Conservation (phyloP, 2,113 vertebrate species). For the Plestiodon gilberti region DNA sequence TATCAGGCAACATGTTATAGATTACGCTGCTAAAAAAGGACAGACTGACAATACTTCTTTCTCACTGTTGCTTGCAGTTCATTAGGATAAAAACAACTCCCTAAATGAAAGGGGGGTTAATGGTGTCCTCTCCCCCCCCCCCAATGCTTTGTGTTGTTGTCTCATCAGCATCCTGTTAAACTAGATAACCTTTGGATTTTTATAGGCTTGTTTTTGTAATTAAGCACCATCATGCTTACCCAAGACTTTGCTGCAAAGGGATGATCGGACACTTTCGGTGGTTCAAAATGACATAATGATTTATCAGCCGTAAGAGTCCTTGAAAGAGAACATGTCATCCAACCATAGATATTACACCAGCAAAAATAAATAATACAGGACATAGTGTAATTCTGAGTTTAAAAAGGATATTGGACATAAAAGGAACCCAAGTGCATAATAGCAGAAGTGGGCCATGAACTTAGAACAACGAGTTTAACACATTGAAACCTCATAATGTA, state of each 20-base stretch:
- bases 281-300: slow-evolving; percentile 19
- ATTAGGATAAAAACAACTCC: not conserved
- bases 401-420: slow-evolving; percentile 7
- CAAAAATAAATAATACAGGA: slow-evolving; percentile 7
- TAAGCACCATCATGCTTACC: slow-evolving; percentile 42
- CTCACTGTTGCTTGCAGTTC: slow-evolving; percentile 13
- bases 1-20: not conserved
- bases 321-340: slow-evolving; percentile 2
- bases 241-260: slow-evolving; percentile 56
- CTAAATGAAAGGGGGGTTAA: slow-evolving; percentile 17
- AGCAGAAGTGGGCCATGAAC: not conserved
- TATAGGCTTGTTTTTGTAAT: slow-evolving; percentile 45
- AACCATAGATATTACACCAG: not conserved
- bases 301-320: slow-evolving; percentile 34
- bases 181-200: slow-evolving; percentile 40
- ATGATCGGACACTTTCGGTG: slow-evolving; percentile 27
- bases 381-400: accelerated
- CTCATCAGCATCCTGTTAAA: slow-evolving; percentile 45
- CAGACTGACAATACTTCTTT: not conserved
- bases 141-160: slow-evolving; percentile 47
- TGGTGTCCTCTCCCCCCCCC: not conserved
- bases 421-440: slow-evolving; percentile 11
- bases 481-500: not conserved
- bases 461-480: not conserved
- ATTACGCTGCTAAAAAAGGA: slow-evolving; percentile 9